Conservation (phyloP, 2,113 vertebrate genomes). For the Heterotis niloticus region DNA sequence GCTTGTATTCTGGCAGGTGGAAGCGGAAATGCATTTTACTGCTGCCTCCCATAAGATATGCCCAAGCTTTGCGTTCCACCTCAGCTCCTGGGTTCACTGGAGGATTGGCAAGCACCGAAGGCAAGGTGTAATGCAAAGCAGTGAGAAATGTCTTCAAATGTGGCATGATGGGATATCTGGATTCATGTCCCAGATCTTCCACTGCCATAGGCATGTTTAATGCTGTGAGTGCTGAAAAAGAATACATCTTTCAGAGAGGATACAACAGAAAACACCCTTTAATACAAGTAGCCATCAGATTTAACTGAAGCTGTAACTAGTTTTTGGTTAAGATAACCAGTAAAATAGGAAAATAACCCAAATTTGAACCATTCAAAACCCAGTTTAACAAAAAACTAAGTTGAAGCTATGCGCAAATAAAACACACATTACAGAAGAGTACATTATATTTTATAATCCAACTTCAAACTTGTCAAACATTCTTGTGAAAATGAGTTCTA, state of each 20-base stretch:
- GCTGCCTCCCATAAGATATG: slow-evolving; percentile 72
- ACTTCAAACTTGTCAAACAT: slow-evolving; percentile 11
- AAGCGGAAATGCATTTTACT: slow-evolving; percentile 61
- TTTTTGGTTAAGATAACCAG: background rate
- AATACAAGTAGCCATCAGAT: background rate
- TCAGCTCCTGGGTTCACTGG: slow-evolving; percentile 62
- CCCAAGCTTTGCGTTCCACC: slow-evolving; percentile 71
- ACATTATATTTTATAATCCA: background rate
- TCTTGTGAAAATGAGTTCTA: background rate
- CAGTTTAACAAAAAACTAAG: too few species aligned
- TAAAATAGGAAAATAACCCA: too few species aligned
- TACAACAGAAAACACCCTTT: background rate
- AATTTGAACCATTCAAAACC: too few species aligned
- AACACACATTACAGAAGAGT: background rate
- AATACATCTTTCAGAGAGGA: background rate
- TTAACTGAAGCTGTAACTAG: background rate
- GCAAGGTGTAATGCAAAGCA: slow-evolving; percentile 73
- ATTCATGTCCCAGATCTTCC: slow-evolving; percentile 3
- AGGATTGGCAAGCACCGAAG: slow-evolving; percentile 67
- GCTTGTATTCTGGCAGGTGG: slow-evolving; percentile 63
- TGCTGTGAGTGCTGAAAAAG: slow-evolving; percentile 1
- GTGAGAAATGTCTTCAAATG: slow-evolving; percentile 65
- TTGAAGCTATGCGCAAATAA: too few species aligned
- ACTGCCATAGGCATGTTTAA: slow-evolving; percentile 1
- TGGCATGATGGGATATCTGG: slow-evolving; percentile 34